Percentiles rank a stretch among this genome's conserved stretches.
phyloP scores from a whole-genome alignment of 2,888 invertebrate genomes.

The Anarsia innoxiella region DNA sequence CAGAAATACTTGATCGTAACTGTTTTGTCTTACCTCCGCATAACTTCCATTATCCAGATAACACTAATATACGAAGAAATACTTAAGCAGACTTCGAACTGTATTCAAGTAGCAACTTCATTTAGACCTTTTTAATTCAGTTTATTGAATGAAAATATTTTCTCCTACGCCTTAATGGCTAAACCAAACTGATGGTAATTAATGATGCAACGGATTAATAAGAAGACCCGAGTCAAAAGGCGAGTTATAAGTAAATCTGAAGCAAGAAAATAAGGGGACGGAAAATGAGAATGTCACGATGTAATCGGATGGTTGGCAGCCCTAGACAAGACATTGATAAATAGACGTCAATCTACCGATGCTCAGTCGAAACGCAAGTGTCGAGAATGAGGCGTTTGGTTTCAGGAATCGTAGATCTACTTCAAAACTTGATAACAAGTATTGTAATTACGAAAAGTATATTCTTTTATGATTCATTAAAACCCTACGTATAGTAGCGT shows the following conservation, averaged over 20 bases:
- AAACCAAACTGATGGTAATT: constrained; percentile 45
- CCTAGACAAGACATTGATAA: constrained; percentile 59
- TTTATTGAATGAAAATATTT: too few species aligned
- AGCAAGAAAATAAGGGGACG: constrained; percentile 31
- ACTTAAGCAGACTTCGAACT: too few species aligned
- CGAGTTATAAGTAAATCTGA: constrained; percentile 63
- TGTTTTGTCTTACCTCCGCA: too few species aligned
- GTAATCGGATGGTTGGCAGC: constrained; percentile 61
- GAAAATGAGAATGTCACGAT: constrained; percentile 64
- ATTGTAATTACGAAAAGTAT: too few species aligned
- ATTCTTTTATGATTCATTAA: too few species aligned
- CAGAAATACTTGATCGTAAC: too few species aligned
- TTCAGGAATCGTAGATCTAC: too few species aligned
- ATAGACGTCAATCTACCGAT: constrained; percentile 41
- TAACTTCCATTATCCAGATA: too few species aligned
- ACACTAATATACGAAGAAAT: too few species aligned
- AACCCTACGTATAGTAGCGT: too few species aligned
- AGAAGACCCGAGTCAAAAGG: constrained; percentile 52
- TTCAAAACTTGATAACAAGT: too few species aligned
- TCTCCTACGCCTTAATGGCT: constrained; percentile 11
- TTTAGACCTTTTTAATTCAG: too few species aligned
- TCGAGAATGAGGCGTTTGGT: constrained; percentile 1
- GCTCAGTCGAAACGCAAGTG: constrained; percentile 9
- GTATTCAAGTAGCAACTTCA: neutral
- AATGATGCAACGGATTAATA: constrained; percentile 61